Conservation (phyloP, 1,140 invertebrate genomes). For the Monochamus saltuarius region DNA sequence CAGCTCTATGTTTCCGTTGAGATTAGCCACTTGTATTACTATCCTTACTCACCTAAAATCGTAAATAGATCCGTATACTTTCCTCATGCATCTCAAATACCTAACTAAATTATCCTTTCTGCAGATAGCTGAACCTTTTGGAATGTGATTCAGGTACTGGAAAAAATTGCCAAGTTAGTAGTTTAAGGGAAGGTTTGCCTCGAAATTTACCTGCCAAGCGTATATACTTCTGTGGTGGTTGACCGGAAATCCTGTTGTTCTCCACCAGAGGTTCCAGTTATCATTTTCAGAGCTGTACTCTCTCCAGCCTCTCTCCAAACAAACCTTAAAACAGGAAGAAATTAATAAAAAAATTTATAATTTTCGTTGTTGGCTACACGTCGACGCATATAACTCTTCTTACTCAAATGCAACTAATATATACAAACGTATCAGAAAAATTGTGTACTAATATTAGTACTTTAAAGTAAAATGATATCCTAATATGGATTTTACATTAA, state of each 20-base stretch:
- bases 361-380: background rate
- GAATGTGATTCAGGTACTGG: constrained; percentile 84
- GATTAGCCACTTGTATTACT: no score
- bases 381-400: no score
- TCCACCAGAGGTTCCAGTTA: constrained; percentile 85
- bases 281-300: constrained; percentile 67
- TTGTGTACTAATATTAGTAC: no score
- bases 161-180: constrained; percentile 32
- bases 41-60: constrained; percentile 71
- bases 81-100: constrained; percentile 77
- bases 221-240: constrained; percentile 68
- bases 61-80: constrained; percentile 76
- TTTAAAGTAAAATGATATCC: no score
- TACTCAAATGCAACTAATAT: no score
- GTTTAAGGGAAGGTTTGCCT: constrained; percentile 22
- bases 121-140: constrained; percentile 78
- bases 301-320: constrained; percentile 78
- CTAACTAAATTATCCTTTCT: constrained; percentile 78
- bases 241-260: constrained; percentile 68
- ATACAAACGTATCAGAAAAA: no score
- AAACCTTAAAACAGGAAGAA: constrained; percentile 59
- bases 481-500: no score
- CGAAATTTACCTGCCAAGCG: constrained; percentile 67
- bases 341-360: constrained; percentile 9
- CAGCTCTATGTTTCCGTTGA: no score